Evolutionary conservation across 2,113 vertebrate genomes (phyloP), one percentile per base, ranked within the genome.

Genomic region (Choloepus hoffmanni): DNA sequence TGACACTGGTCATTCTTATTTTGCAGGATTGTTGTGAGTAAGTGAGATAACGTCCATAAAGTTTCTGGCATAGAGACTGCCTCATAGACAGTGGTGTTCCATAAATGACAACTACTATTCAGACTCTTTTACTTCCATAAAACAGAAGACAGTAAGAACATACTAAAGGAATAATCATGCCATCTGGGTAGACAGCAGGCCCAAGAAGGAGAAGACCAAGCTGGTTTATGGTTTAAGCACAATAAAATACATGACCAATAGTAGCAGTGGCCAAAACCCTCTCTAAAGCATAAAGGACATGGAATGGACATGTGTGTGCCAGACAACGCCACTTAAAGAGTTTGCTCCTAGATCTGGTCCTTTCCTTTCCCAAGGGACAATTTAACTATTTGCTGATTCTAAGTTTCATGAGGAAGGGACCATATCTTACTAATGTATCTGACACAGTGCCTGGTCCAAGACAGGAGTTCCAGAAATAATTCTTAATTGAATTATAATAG

Each of bases 331-430:
- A 33, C 33, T 43, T 7, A 23, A 24, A 40, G 15, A 3, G 19
- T 15, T 48, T 94, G 43, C 84, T 65, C 45, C 16, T 63, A 50
- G 26, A 73, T 40, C 10, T 19, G 28, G 68, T 40, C 74, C 84
- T 93, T 93, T 74, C 70, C 40, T 30, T 36, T 36, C 36, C 36
- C 36, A 70, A 65, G n/a, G 81, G 24, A 63, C 12, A 77, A 62
- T 72, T 95, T 73, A 67, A 85, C n/a, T 53, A 40, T 88, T 95
- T 87, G 77, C 70, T 72, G 43, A 90, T 76, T 85, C 91, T 82
- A 83, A 62, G 45, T 72, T 92, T 73, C 43, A 48, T 33, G 7
- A 60, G 48, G 40, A 55, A 92, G 23, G 62, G 24, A n/a, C 33
- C 45, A 16, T 68, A 67, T 60, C 83, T 85, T 63, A 95, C 24